phyloP scores from a whole-genome alignment of 2,113 vertebrate species.

The Oenanthe oenanthe region DNA sequence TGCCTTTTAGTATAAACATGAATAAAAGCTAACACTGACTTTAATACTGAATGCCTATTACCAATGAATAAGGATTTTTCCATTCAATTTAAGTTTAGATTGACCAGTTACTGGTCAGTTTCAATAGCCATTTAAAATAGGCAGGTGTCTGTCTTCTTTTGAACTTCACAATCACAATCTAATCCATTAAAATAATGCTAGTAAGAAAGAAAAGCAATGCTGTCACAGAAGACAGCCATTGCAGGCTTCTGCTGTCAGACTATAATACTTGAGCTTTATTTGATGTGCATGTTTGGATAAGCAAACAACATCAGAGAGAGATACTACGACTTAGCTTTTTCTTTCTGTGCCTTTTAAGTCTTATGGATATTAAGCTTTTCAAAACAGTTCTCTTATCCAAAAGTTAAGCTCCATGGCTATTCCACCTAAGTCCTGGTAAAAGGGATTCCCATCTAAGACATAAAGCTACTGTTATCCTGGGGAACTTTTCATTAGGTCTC shows the following conservation, averaged over 20 bases:
- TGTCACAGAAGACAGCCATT: neutral
- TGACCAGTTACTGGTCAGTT: neutral
- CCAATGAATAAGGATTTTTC: neutral
- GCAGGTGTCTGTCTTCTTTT: neutral
- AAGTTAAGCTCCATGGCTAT: neutral
- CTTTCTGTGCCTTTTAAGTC: neutral
- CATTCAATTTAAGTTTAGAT: neutral
- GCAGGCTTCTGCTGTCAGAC: neutral
- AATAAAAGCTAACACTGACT: neutral
- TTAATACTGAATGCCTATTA: neutral
- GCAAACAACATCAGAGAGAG: neutral
- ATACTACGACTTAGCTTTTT: neutral
- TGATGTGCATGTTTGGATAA: neutral
- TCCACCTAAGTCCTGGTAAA: neutral
- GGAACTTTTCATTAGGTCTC: neutral
- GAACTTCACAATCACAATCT: neutral
- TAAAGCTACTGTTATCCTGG: neutral
- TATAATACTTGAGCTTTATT: neutral
- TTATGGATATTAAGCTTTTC: neutral
- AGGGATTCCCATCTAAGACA: neutral
- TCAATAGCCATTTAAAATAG: neutral
- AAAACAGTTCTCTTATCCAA: neutral
- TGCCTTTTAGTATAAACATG: neutral
- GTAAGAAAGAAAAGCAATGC: neutral
- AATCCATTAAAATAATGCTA: neutral